Conservation (phyloP, 1,140 invertebrate genomes). For the Hetaerina americana region DNA sequence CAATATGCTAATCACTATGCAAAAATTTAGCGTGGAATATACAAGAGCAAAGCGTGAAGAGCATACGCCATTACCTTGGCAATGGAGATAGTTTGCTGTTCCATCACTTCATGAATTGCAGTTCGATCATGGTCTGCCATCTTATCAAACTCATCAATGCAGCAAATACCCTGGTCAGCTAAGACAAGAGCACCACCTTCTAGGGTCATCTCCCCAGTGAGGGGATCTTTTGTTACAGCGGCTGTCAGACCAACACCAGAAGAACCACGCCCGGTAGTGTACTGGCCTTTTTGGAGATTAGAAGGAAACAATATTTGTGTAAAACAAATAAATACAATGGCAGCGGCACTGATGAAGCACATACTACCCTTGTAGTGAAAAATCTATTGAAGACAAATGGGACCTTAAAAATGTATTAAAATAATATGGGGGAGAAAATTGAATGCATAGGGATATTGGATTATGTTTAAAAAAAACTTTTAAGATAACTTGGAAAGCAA, state of each 20-base stretch:
- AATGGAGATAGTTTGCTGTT: slow-evolving; percentile 99
- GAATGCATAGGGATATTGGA: too few relatives aligned
- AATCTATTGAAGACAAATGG: too few relatives aligned
- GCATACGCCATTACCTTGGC: slow-evolving; percentile 83
- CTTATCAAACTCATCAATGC: slow-evolving; percentile 99
- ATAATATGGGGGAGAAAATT: too few relatives aligned
- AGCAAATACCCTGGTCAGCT: slow-evolving; percentile 95
- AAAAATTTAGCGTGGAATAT: slow-evolving; percentile 8
- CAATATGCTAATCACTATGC: too few relatives aligned
- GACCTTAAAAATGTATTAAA: too few relatives aligned
- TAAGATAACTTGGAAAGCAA: too few relatives aligned
- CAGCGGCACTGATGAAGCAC: too few relatives aligned
- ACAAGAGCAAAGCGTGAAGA: slow-evolving; percentile 8
- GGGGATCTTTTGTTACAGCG: slow-evolving; percentile 92
- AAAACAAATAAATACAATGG: too few relatives aligned
- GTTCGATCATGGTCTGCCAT: slow-evolving; percentile 94
- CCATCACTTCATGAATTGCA: slow-evolving; percentile 99
- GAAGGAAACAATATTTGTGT: too few relatives aligned
- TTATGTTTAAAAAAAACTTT: too few relatives aligned
- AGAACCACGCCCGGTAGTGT: slow-evolving; percentile 93
- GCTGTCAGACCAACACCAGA: slow-evolving; percentile 97
- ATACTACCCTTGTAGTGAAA: too few relatives aligned
- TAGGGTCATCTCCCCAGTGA: slow-evolving; percentile 93
- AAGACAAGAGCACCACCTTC: slow-evolving; percentile 97
- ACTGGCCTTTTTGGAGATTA: too few relatives aligned